Evolutionary conservation across 2,888 invertebrate species (phyloP), one percentile per base, ranked within the genome.

Genomic region (Calliopum simillimum): DNA sequence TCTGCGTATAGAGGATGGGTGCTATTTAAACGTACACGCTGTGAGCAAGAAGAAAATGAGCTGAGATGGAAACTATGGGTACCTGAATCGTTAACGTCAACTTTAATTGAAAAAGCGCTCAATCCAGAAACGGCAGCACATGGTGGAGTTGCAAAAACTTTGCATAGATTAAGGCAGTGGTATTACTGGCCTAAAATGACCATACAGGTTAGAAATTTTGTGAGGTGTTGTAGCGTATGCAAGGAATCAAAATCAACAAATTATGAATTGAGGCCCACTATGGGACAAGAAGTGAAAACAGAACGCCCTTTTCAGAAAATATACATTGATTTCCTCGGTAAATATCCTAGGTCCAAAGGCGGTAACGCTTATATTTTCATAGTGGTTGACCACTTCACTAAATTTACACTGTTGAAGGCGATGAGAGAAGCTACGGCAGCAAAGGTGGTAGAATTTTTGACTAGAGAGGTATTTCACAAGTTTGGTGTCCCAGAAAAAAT

Each of bases 401-500:
- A 76, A 66, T 74, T 71, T 47, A 53, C 66, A 1, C 71, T 75
- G 6, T 44, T 74, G 66, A 56, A 62, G 33, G 71, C 71, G 1
- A 64, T 76, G 69, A 69, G n/a, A n/a, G n/a, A n/a, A n/a, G n/a
- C n/a, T n/a, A n/a, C n/a, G n/a, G n/a, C n/a, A n/a, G n/a, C n/a
- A n/a, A 25, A 23, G 66, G 56, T 76, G 13, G 19, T 71, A 1
- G 44, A 73, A 11, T 74, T 68, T 21, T 25, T 75, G 2, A 69
- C 62, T n/a, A 44, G 74, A 14, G 74, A 78, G 5, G 47, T 74
- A 4, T 79, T 79, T 61, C 66, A 76, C 19, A 58, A 75, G 19
- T 80, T 79, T 70, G 79, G 78, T 11, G 77, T 77, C 1, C 55
- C 77, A 74, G 21, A 70, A 74, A 33, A 46, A 3, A 58, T 77